phyloP scores from a whole-genome alignment of 2,113 vertebrate species.

The Dromaius novaehollandiae region DNA sequence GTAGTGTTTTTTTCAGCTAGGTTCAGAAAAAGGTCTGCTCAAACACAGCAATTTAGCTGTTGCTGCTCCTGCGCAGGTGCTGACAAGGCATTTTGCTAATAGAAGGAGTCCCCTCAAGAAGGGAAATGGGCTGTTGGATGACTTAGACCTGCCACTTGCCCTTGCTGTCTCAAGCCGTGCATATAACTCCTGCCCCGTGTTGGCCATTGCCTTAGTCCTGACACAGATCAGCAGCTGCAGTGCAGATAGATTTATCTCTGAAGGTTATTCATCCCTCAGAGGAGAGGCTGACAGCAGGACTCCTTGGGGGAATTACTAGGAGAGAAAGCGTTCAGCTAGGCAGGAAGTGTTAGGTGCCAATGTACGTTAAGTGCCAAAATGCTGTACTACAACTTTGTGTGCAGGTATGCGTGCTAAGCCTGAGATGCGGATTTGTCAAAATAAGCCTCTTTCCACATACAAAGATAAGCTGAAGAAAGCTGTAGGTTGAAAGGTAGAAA shows the following conservation, averaged over 20 bases:
- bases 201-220: neutral
- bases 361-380: neutral
- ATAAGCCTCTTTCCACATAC: neutral
- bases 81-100: neutral
- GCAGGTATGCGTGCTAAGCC: neutral
- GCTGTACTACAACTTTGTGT: neutral
- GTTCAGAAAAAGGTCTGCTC: neutral
- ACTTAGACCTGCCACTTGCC: accelerated
- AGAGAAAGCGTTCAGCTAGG: neutral
- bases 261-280: neutral
- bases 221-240: neutral
- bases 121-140: neutral
- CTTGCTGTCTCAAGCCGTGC: accelerated
- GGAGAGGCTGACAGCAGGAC: neutral
- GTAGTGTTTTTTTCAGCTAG: neutral
- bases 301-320: neutral
- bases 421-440: accelerated
- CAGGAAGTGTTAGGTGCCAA: neutral
- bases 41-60: neutral
- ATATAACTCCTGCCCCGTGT: neutral
- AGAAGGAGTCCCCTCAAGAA: neutral
- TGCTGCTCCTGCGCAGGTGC: neutral
- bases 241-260: neutral
- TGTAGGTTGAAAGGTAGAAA: neutral
- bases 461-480: neutral